phyloP scores from a whole-genome alignment of 2,797 vertebrate species.

The Saguinus oedipus region DNA sequence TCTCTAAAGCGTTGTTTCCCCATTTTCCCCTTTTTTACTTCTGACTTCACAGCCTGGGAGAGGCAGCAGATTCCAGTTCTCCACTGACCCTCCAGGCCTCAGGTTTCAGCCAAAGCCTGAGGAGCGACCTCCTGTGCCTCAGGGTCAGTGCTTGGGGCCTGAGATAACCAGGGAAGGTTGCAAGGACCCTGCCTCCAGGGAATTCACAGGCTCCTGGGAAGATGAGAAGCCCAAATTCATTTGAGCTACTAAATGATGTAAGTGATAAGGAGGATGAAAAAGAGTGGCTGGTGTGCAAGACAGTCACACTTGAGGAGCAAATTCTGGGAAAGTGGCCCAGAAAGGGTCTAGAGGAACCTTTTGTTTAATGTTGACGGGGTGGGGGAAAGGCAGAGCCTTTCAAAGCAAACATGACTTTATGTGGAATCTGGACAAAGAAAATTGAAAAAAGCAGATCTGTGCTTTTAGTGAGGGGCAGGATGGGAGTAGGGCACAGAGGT shows the following conservation, averaged over 20 bases:
- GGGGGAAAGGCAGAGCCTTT: neutral
- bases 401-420: neutral
- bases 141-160: neutral
- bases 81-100: neutral
- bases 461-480: neutral
- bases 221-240: accelerated
- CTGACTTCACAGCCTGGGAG: neutral
- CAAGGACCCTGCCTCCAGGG: too few relatives aligned
- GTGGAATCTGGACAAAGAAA: neutral
- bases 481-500: accelerated
- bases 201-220: neutral
- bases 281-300: neutral
- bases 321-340: neutral
- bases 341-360: neutral
- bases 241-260: neutral
- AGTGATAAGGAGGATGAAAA: neutral
- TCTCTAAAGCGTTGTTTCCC: neutral
- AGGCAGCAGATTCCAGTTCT: neutral
- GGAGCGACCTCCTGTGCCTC: neutral
- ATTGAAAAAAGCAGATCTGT: neutral
- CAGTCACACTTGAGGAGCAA: neutral
- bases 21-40: neutral
- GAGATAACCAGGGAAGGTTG: neutral
- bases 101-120: neutral
- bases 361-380: neutral